Evolutionary conservation across 2,113 vertebrate genomes (phyloP), one percentile per base, ranked within the genome.

Genomic region (Galemys pyrenaicus): DNA sequence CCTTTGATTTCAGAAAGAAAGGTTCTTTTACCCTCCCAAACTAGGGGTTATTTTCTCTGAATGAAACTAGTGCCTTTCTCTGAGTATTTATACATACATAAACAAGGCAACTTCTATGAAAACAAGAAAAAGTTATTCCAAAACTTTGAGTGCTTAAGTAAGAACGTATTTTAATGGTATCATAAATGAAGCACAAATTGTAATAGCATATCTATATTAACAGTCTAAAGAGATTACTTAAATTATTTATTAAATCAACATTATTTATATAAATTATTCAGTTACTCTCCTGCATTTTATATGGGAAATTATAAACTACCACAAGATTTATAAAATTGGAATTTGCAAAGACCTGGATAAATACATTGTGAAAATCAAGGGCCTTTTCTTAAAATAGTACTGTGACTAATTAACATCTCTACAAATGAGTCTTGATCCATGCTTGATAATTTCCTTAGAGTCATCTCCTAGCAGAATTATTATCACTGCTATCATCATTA

Each of bases 241-340:
- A 92, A 51, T 58, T 51, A 80, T 92, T 87, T 32, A n/a, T n/a
- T n/a, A n/a, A n/a, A n/a, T n/a, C n/a, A n/a, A n/a, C n/a, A n/a
- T n/a, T n/a, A n/a, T n/a, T n/a, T n/a, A n/a, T n/a, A n/a, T 71
- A 93, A 92, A 51, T 58, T 51, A 80, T 92, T 87, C n/a, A 6
- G 64, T 80, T 87, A 84, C 51, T 85, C 83, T 64, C 62, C 60
- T 56, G 32, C 2, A 35, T 71, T 93, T 91, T 83, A 80, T 54
- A 22, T 89, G 71, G n/a, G 10, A 74, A 93, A 95, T 80, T 83
- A 51, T 9, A 93, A 92, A 37, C 35, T 60, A 32, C 73, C 75
- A 67, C 5, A 24, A 37, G 39, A 60, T 79, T 80, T 91, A 17
- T 32, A 87, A 81, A 87, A 90, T 19, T 84, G 13, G 20, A 92